Base-by-base conservation (phyloP, 2,113 vertebrate species). In the Motacilla alba region DNA sequence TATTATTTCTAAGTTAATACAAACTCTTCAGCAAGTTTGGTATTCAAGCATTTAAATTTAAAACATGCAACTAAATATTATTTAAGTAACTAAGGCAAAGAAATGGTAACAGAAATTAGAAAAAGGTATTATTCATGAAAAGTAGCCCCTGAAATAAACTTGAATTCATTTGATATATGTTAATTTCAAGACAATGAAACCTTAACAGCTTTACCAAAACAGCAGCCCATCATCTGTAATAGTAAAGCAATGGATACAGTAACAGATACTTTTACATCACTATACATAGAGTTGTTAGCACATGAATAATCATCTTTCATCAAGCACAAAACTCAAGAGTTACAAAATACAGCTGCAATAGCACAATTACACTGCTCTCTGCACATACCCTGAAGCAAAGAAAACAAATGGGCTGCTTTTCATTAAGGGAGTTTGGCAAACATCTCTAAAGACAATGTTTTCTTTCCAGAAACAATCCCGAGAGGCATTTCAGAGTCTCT, bases 301-400 rank as follows among this genome's bases (percentile, higher is more conserved):
- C 77, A 97, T 97, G 97, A 97, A 97, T 97, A 97, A 97, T 90
- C 88, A 93, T 96, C 95, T 94, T 97, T 97, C 96, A 97, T 95
- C 95, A 96, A 97, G 95, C 90, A 96, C 88, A 96, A 97, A 97
- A 95, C 91, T 94, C 79, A 56, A 56, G 89, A 95, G 94, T 97
- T 94, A 97, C 97, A 97, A 98, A 97, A 97, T 96, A 97, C 93
- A 97, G 96, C 95, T 97, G 96, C 93, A 96, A 87, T 63, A 96
- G 95, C 91, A 97, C 85, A 93, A 94, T 97, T 98, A 96, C 50
- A 95, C 86, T 95, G 90, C 95, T 96, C 94, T 95, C 83, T 91
- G 94, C 94, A 95, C 53, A 97, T 49, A 96, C 75, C 97, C 96
- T 35, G 77, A 90, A 97, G 97, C 96, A 96, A 97, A 97, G 95